Evolutionary conservation across 1,140 invertebrate species (phyloP), one percentile per base, ranked within the genome.

Genomic region (Heliconius himera): DNA sequence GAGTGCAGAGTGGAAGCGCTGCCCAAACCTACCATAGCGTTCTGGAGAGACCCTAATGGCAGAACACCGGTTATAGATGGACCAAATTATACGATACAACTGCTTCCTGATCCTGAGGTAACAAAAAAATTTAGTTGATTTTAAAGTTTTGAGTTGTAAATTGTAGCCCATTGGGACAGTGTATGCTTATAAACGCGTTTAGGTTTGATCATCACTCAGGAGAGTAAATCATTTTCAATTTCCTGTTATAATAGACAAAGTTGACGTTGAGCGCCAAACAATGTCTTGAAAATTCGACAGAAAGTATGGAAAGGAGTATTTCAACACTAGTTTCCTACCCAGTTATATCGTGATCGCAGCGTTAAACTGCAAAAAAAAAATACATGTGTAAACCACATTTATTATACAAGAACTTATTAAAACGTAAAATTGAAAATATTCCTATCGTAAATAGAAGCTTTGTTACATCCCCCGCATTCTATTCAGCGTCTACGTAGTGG

Each of bases 1-100:
- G 96, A 97, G 83, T 98, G 97, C 89, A 92, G 95, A 16, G 97
- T 98, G 11, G 96, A 97, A 82, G 96, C 97, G 0, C 95, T 97
- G 80, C 97, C 97, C 0, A 96, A 97, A 83, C 97, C 97, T 0
- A 97, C 97, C 83, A 96, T 97, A 81, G 96, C 97, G 8, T 98
- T 98, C 95, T 97, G 97, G 96, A 95, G 96, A 73, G 97, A 97
- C 85, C 96, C 96, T 36, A 95, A 96, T 80, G 96, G 96, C 3
- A 93, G 96, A 16, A 95, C 96, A 11, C 96, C 96, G 0, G 96
- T 98, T 60, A 97, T 97, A 20, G 96, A 97, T 84, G 97, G 97
- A 6, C 96, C 96, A n/a, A 97, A 97, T 88, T 96, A 97, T 82
- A 95, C 96, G 36, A 96, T 97, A 72, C 95, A 95, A 20, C 93